These are phyloP conservation scores for Bubo blakistoni DNA, from an alignment of 2,113 vertebrate species.

Conservation along the genomic window DNA sequence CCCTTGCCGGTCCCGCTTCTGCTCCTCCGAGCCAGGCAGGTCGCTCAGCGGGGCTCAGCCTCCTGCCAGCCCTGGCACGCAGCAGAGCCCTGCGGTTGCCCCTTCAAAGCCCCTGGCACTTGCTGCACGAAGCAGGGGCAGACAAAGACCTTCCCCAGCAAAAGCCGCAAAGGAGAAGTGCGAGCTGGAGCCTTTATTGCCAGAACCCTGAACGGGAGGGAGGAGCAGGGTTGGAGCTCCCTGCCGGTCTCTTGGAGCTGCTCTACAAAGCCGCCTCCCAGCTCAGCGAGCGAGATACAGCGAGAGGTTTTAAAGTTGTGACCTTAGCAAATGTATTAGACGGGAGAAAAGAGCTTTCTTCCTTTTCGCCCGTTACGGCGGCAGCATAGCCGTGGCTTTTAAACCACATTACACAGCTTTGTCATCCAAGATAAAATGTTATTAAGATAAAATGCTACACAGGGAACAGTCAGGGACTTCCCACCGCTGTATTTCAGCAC, in stretches of 20 bases:
- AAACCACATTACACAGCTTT: constrained; percentile 75
- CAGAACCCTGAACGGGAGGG: neutral
- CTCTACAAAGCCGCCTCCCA: constrained; percentile 17
- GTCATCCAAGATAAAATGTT: constrained; percentile 79
- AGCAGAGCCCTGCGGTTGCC: neutral
- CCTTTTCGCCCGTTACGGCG: constrained; percentile 4
- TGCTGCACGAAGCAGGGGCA: neutral
- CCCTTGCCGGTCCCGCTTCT: too few relatives aligned
- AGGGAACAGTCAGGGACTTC: constrained; percentile 70
- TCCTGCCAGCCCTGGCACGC: neutral
- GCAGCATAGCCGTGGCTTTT: constrained; percentile 69
- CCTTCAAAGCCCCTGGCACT: constrained; percentile 41
- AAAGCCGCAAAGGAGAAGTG: neutral
- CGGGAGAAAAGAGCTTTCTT: neutral
- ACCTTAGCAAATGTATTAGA: constrained; percentile 46
- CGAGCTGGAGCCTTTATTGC: neutral
- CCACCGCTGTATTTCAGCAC: constrained; percentile 57
- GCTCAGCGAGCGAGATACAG: neutral
- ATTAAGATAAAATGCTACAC: constrained; percentile 78
- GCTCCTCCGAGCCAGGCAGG: neutral
- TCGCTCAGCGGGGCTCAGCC: neutral
- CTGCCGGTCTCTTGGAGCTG: neutral
- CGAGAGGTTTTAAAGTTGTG: constrained; percentile 15
- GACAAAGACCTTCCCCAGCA: neutral
- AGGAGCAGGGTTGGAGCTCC: constrained; percentile 4